These are phyloP conservation scores for Tiliacea citrago DNA, from an alignment of 2,888 invertebrate genomes.

Conservation along the genomic window DNA sequence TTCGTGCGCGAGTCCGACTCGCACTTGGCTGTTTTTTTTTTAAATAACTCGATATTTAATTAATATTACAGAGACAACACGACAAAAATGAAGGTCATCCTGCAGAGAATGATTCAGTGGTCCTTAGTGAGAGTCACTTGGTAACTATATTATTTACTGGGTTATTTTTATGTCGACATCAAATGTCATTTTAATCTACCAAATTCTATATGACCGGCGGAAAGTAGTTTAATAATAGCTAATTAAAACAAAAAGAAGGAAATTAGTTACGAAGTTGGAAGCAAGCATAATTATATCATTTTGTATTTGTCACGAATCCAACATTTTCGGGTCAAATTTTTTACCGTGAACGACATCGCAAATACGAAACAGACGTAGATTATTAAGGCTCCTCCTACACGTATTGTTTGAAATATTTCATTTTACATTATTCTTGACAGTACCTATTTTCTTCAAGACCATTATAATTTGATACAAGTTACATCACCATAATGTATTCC, in stretches of 20 bases:
- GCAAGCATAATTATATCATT: not conserved
- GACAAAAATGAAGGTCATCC: too few relatives aligned
- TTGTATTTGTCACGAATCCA: conserved; percentile 18
- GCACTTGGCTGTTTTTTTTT: too few relatives aligned
- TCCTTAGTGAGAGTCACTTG: too few relatives aligned
- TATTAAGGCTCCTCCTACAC: not conserved
- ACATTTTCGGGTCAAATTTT: conserved; percentile 20
- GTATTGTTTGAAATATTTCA: conserved; percentile 33
- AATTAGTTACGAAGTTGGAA: not conserved
- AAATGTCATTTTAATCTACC: too few relatives aligned
- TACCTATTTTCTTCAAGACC: conserved; percentile 1
- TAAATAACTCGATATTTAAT: too few relatives aligned
- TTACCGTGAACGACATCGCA: conserved; percentile 21
- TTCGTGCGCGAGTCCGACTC: too few relatives aligned
- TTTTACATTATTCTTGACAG: conserved; percentile 24
- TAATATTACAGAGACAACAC: too few relatives aligned
- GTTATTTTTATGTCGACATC: too few relatives aligned
- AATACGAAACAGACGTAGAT: conserved; percentile 6
- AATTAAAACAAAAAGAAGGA: conserved; percentile 8
- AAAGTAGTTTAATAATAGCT: not conserved
- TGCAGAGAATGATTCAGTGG: too few relatives aligned
- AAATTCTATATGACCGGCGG: too few relatives aligned
- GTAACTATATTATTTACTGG: too few relatives aligned
- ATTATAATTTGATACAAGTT: conserved; percentile 15
- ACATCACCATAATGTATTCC: not conserved